phyloP scores from a whole-genome alignment of 1,140 invertebrate genomes.

The Tenebrio molitor region DNA sequence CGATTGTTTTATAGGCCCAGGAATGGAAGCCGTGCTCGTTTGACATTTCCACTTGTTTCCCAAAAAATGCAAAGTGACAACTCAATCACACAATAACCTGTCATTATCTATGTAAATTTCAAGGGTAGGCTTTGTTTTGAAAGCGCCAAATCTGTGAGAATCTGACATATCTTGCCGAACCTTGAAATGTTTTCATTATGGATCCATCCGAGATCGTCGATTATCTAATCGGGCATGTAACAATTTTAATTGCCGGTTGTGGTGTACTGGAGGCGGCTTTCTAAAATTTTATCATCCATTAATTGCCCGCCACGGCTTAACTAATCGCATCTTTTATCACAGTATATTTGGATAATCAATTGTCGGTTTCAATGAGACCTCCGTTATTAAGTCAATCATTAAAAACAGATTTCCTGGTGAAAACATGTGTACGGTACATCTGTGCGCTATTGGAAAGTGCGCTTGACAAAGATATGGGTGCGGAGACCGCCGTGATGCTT shows the following conservation, averaged over 20 bases:
- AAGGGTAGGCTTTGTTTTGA: constrained; percentile 22
- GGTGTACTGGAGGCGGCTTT: background rate
- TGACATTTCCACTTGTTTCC: too few species aligned
- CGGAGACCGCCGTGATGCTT: background rate
- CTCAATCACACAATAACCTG: constrained; percentile 20
- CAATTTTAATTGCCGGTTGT: background rate
- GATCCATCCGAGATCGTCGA: background rate
- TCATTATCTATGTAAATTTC: constrained; percentile 29
- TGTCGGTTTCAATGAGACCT: constrained; percentile 5
- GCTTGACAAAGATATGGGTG: constrained; percentile 3
- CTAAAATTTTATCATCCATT: constrained; percentile 16
- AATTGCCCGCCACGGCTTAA: background rate
- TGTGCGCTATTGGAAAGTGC: constrained; percentile 20
- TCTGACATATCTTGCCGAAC: background rate
- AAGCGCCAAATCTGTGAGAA: constrained; percentile 21
- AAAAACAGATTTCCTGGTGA: constrained; percentile 12
- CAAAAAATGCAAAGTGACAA: too few species aligned
- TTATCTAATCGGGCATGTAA: constrained; percentile 23
- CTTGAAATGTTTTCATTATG: constrained; percentile 17
- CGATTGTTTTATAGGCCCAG: constrained; percentile 1
- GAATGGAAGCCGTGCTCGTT: background rate
- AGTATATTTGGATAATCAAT: background rate
- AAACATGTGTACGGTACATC: too few species aligned
- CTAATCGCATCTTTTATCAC: background rate
- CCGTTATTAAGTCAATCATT: background rate